phyloP scores from a whole-genome alignment of 2,888 invertebrate species.

The Drosophila parthenogenetica region DNA sequence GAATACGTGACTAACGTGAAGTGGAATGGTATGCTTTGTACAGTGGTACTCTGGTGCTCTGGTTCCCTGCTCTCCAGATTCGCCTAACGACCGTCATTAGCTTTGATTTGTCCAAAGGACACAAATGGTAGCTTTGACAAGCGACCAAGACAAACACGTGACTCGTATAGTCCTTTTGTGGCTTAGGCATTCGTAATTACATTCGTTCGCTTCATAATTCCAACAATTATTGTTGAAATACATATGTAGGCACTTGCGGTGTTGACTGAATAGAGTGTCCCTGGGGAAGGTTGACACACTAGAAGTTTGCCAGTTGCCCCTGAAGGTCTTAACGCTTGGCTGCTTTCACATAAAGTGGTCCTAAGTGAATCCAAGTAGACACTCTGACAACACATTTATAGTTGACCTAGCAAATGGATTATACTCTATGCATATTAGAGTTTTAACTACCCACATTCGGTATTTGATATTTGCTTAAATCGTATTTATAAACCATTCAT shows the following conservation, averaged over 20 bases:
- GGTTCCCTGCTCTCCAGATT: background rate
- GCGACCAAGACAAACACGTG: conserved; percentile 46
- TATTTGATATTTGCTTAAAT: conserved; percentile 6
- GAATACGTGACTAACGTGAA: conserved; percentile 37
- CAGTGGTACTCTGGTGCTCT: background rate
- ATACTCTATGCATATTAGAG: conserved; percentile 6
- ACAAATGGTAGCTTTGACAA: conserved; percentile 11
- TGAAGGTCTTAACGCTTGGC: conserved; percentile 61
- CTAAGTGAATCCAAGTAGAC: conserved; percentile 21
- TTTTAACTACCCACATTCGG: background rate
- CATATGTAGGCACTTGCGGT: conserved; percentile 33
- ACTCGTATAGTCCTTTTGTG: conserved; percentile 39
- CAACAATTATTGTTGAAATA: conserved; percentile 63
- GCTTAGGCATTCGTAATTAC: conserved; percentile 39
- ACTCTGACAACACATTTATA: conserved; percentile 39
- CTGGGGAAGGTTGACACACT: conserved; percentile 16
- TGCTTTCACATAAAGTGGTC: conserved; percentile 46
- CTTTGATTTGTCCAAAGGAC: conserved; percentile 58
- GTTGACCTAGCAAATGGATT: conserved; percentile 45
- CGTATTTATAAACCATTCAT: background rate
- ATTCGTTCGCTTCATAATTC: conserved; percentile 59
- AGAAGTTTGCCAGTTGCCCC: conserved; percentile 28
- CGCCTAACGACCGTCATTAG: conserved; percentile 49
- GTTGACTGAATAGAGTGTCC: conserved; percentile 25
- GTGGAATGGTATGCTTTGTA: background rate